A percentile compares a stretch with the other conserved stretches of the same genome.
Evolutionary conservation across 1,140 invertebrate genomes (phyloP).

Genomic region (Subanguina moxae): DNA sequence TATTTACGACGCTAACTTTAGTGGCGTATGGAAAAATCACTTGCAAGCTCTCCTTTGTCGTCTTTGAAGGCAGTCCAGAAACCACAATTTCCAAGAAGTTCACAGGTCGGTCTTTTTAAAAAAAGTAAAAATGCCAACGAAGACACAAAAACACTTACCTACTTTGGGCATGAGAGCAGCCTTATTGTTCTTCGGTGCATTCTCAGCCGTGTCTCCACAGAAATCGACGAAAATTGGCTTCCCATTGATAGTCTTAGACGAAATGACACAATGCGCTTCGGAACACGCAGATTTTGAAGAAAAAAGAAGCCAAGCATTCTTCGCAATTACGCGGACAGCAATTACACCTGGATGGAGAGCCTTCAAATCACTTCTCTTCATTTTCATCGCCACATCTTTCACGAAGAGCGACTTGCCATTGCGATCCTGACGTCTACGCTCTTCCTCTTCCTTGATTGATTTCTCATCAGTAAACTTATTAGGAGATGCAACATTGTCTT

Average conservation of each 20-base stretch:
- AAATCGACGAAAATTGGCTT: constrained; percentile 7
- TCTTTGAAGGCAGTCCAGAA: constrained; percentile 8
- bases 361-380: constrained; percentile 12
- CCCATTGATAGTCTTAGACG: constrained; percentile 3
- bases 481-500: too few species aligned
- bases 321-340: not conserved
- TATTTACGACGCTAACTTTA: not conserved
- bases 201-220: constrained; percentile 5
- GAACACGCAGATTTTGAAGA: constrained; percentile 7
- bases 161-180: too few species aligned
- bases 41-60: constrained; percentile 1
- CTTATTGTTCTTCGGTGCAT: not conserved
- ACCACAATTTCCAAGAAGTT: constrained; percentile 8
- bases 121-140: not conserved
- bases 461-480: not conserved
- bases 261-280: constrained; percentile 12
- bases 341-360: constrained; percentile 13
- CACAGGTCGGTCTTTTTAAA: constrained; percentile 15
- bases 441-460: constrained; percentile 7
- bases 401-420: constrained; percentile 17
- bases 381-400: constrained; percentile 10
- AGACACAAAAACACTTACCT: not conserved
- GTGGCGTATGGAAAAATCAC: constrained; percentile 1
- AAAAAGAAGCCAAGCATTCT: constrained; percentile 18
- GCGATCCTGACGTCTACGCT: constrained; percentile 13